A percentile compares a stretch with the other conserved stretches of the same genome.
Evolutionary conservation across 1,140 invertebrate genomes (phyloP).

Genomic region (Augochlora pura): DNA sequence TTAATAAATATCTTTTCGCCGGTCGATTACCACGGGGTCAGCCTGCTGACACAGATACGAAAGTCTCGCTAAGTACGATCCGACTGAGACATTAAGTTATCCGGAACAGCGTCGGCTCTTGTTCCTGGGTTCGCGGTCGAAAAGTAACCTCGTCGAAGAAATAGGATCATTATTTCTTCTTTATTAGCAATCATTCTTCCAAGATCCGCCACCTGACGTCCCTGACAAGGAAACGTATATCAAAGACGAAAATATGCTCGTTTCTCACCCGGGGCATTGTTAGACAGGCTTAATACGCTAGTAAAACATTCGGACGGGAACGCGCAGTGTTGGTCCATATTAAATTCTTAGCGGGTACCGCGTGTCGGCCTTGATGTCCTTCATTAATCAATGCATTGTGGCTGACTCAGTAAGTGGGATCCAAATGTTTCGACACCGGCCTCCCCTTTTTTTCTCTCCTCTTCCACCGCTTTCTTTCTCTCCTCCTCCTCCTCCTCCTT

Average conservation of each 20-base stretch:
- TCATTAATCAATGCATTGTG: slow-evolving; percentile 69
- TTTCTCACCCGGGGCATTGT: slow-evolving; percentile 45
- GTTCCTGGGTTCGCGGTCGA: neutral
- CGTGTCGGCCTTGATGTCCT: slow-evolving; percentile 62
- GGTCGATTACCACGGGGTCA: neutral
- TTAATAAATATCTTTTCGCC: no score
- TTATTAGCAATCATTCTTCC: slow-evolving; percentile 47
- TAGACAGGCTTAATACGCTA: slow-evolving; percentile 65
- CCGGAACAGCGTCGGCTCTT: slow-evolving; percentile 6
- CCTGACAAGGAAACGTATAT: slow-evolving; percentile 45
- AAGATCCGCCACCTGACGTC: slow-evolving; percentile 38
- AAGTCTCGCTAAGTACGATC: neutral
- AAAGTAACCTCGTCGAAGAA: slow-evolving; percentile 37
- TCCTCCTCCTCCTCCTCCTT: neutral
- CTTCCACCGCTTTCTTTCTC: neutral
- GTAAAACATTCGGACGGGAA: slow-evolving; percentile 62
- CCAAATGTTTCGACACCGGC: slow-evolving; percentile 65
- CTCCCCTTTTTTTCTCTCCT: slow-evolving; percentile 15
- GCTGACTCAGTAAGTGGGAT: slow-evolving; percentile 51
- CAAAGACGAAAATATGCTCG: slow-evolving; percentile 50
- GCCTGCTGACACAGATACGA: neutral
- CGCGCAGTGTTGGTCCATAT: slow-evolving; percentile 62
- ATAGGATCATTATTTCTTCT: slow-evolving; percentile 48
- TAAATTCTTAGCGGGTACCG: slow-evolving; percentile 67
- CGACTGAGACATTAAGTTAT: slow-evolving; percentile 32